Percentiles rank a stretch among this genome's conserved stretches.
Conservation (phyloP, 1,140 invertebrate species). For the Atta cephalotes region DNA sequence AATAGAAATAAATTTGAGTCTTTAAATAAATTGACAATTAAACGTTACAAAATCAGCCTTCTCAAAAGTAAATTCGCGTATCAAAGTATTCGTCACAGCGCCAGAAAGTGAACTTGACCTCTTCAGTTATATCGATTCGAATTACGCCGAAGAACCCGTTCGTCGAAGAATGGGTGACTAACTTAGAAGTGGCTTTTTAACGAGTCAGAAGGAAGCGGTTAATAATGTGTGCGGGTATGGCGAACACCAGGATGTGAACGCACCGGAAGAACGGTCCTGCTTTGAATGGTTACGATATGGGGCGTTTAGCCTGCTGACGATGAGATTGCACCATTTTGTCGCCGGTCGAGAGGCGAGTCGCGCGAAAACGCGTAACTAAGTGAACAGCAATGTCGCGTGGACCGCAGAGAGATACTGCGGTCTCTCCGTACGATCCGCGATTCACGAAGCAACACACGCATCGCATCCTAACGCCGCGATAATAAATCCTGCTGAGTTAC, state of each 20-base stretch:
- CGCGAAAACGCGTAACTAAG: constrained; percentile 34
- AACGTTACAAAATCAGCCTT: constrained; percentile 86
- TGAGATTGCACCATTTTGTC: constrained; percentile 62
- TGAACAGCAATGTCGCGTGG: constrained; percentile 3
- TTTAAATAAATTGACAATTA: constrained; percentile 81
- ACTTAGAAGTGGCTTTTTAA: constrained; percentile 35
- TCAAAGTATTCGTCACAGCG: constrained; percentile 85
- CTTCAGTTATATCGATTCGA: constrained; percentile 60
- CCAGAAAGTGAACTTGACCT: constrained; percentile 82
- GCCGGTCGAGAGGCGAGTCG: constrained; percentile 51
- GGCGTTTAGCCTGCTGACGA: constrained; percentile 37
- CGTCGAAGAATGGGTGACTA: constrained; percentile 47
- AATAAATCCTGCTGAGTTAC: constrained; percentile 55
- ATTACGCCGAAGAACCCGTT: constrained; percentile 50
- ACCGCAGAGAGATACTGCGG: constrained; percentile 23
- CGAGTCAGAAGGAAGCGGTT: constrained; percentile 64
- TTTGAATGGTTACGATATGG: constrained; percentile 30
- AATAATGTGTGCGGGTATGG: neutral
- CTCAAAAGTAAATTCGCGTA: constrained; percentile 83
- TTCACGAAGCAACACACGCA: constrained; percentile 25
- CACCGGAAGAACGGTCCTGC: constrained; percentile 41
- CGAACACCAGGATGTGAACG: constrained; percentile 28
- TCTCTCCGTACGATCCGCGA: neutral
- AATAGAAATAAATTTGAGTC: constrained; percentile 81
- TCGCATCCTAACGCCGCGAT: constrained; percentile 58